Conservation (phyloP, 2,113 vertebrate species). For the Egretta garzetta region DNA sequence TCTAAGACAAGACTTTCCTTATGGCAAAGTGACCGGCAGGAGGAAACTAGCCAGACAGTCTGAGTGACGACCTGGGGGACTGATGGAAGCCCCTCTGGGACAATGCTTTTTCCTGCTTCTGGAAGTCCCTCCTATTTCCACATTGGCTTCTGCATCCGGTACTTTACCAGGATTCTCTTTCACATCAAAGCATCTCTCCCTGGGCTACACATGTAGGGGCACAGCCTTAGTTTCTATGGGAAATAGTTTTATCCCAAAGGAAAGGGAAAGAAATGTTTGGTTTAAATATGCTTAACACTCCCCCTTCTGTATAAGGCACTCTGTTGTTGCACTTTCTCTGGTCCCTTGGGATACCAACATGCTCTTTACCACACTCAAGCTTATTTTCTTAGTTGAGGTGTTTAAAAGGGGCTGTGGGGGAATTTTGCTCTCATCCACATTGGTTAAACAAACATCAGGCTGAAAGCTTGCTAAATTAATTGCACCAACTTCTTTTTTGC, state of each 20-base stretch:
- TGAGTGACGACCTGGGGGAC: conserved; percentile 61
- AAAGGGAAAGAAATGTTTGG: conserved; percentile 71
- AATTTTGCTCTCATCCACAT: neutral
- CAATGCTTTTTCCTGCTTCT: conserved; percentile 81
- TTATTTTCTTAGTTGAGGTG: conserved; percentile 51
- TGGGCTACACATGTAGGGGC: conserved; percentile 69
- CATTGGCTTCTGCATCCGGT: conserved; percentile 74
- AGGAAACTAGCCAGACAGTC: conserved; percentile 80
- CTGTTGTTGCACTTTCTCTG: conserved; percentile 47
- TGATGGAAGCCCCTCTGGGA: conserved; percentile 67
- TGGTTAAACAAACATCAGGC: conserved; percentile 24
- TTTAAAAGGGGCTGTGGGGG: conserved; percentile 5
- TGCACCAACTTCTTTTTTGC: neutral
- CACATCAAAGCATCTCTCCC: conserved; percentile 78
- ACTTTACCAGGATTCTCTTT: conserved; percentile 69
- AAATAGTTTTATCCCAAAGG: conserved; percentile 75
- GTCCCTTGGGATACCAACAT: conserved; percentile 24
- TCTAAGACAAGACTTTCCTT: conserved; percentile 53
- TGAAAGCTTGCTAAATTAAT: conserved; percentile 29
- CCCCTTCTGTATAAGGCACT: conserved; percentile 45
- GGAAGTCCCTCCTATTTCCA: conserved; percentile 78
- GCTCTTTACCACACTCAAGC: conserved; percentile 23
- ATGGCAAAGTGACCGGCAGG: conserved; percentile 43
- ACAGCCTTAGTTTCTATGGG: conserved; percentile 76
- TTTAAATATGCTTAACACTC: conserved; percentile 58